phyloP scores from a whole-genome alignment of 2,113 vertebrate species.

The Alces alces region DNA sequence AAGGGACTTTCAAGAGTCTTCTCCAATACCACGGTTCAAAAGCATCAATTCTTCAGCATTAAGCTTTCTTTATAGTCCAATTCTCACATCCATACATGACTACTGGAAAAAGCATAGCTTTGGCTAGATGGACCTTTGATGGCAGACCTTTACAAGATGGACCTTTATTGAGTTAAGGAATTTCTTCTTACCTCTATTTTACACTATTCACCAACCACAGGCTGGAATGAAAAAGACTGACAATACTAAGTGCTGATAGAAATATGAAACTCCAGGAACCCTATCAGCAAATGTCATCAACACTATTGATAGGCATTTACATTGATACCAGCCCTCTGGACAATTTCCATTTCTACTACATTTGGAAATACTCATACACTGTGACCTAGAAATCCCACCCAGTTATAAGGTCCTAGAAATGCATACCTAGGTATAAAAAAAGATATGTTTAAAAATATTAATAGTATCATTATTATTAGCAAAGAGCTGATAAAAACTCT shows the following conservation, averaged over 20 bases:
- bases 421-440: background rate
- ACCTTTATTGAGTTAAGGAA: background rate
- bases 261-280: background rate
- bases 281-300: background rate
- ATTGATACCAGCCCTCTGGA: background rate
- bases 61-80: background rate
- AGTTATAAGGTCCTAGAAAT: background rate
- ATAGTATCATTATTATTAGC: background rate
- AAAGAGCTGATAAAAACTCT: background rate
- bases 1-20: background rate
- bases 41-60: rapidly evolving
- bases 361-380: background rate
- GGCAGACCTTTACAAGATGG: background rate
- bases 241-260: background rate
- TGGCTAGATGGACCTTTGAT: background rate
- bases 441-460: background rate
- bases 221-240: background rate
- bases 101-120: background rate
- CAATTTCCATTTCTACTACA: background rate
- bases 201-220: background rate
- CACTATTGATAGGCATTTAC: background rate
- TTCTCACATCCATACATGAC: background rate
- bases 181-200: background rate
- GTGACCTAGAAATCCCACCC: background rate
- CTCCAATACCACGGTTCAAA: background rate